Conservation (phyloP, 2,797 vertebrate genomes). For the Cyprinella venusta region DNA sequence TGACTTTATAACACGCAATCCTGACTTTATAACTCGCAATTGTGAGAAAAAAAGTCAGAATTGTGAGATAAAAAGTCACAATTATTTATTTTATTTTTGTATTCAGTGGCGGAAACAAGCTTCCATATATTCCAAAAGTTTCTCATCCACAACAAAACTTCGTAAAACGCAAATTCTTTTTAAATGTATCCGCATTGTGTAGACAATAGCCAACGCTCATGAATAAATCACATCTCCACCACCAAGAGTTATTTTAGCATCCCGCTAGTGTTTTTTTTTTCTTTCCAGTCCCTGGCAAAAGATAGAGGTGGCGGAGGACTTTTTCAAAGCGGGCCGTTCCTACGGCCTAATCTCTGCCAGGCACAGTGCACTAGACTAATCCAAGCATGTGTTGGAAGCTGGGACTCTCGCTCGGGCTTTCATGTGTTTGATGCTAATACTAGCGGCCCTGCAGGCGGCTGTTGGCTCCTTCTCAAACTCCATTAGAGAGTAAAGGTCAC, state of each 20-base stretch:
- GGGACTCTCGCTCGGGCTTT: slow-evolving; percentile 40
- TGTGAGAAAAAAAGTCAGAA: too few species aligned
- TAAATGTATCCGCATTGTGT: too few species aligned
- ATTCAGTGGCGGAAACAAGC: too few species aligned
- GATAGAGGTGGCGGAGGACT: slow-evolving; percentile 23
- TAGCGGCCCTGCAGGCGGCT: slow-evolving; percentile 35
- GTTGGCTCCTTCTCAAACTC: slow-evolving; percentile 46
- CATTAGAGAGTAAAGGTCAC: slow-evolving; percentile 57
- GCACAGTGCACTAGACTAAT: slow-evolving; percentile 45
- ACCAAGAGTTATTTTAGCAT: slow-evolving; percentile 16
- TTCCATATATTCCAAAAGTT: too few species aligned
- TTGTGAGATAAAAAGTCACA: too few species aligned
- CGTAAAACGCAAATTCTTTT: too few species aligned
- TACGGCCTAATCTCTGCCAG: slow-evolving; percentile 50
- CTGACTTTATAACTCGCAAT: too few species aligned
- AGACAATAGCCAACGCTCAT: neutral
- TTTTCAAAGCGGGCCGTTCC: slow-evolving; percentile 34
- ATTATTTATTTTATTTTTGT: too few species aligned
- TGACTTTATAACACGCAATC: too few species aligned
- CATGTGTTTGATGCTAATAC: slow-evolving; percentile 51
- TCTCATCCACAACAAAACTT: too few species aligned
- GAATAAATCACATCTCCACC: slow-evolving; percentile 48
- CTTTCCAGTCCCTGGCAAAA: neutral
- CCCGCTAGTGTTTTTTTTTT: slow-evolving; percentile 20
- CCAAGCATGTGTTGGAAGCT: slow-evolving; percentile 32